phyloP scores from a whole-genome alignment of 2,797 vertebrate genomes.

The Enteromius afrohamiltoni region DNA sequence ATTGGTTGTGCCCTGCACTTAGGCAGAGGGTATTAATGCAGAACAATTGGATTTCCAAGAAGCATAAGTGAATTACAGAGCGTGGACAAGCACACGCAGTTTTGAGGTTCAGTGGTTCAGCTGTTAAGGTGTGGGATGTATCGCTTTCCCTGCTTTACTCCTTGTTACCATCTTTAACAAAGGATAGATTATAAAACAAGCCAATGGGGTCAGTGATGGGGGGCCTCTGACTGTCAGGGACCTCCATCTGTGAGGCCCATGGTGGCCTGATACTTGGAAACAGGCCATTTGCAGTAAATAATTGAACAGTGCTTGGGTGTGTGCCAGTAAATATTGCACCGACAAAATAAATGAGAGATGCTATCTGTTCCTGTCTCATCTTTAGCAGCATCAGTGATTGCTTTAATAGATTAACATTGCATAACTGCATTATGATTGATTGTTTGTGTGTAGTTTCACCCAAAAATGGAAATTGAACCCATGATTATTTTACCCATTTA shows the following conservation, averaged over 20 bases:
- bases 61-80: neutral
- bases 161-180: conserved; percentile 9
- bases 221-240: neutral
- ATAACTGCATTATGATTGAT: too few species aligned
- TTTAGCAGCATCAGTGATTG: neutral
- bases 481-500: too few species aligned
- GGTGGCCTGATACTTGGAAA: neutral
- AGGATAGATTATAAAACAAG: neutral
- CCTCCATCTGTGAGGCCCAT: neutral
- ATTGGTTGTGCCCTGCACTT: neutral
- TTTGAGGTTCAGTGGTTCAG: neutral
- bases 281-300: neutral
- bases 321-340: neutral
- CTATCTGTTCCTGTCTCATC: neutral
- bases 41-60: conserved; percentile 22
- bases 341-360: conserved; percentile 1
- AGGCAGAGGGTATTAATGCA: conserved; percentile 16
- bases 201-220: conserved; percentile 1
- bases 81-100: neutral
- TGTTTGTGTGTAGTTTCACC: neutral
- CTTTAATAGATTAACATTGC: too few species aligned
- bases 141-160: neutral
- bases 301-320: neutral
- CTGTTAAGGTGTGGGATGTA: conserved; percentile 6
- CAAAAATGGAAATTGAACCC: too few species aligned